Evolutionary conservation across 2,888 invertebrate species (phyloP), one percentile per base, ranked within the genome.

Genomic region (Pollenia griseotomentosa): DNA sequence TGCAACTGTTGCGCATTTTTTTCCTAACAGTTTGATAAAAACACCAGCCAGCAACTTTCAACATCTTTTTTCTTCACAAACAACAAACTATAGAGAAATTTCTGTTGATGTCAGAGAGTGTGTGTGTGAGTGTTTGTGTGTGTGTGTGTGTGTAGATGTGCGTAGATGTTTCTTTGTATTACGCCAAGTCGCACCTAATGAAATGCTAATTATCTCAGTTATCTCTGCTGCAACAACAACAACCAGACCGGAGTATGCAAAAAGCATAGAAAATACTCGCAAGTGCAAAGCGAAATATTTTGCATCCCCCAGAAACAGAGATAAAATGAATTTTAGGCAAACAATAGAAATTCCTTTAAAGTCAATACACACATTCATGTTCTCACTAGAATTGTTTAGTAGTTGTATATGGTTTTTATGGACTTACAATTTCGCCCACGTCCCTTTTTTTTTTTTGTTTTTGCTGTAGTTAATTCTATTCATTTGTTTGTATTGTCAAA

Each of bases 1-100:
- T 88, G 89, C 89, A 89, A 89, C 89, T 89, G 89, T 89, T 89
- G 89, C 89, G 89, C 89, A 87, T 89, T 89, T 89, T 87, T 88
- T 70, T 63, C 16, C 71, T 44, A 75, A 14, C 59, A 42, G 81
- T 19, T 68, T 68, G 70, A 74, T 77, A 63, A 70, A 81, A 77
- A 48, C 73, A 74, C n/a, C 55, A 73, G 48, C n/a, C 55, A 73
- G 48, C 42, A 74, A 78, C 53, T 68, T 63, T 46, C 48, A 77
- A 46, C 66, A 68, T 73, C 46, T 74, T 68, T 55, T n/a, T 14
- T 46, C 10, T 40, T 33, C 40, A 66, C 48, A 59, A 65, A 80
- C 70, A 83, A 74, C 42, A 23, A 70, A 53, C 74, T 53, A 57
- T 42, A 73, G 73, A 83, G 55, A 77, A 70, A 42, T 74, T 61